These are phyloP conservation scores for Dryobotodes eremita DNA, from an alignment of 2,888 invertebrate genomes.

Conservation along the genomic window DNA sequence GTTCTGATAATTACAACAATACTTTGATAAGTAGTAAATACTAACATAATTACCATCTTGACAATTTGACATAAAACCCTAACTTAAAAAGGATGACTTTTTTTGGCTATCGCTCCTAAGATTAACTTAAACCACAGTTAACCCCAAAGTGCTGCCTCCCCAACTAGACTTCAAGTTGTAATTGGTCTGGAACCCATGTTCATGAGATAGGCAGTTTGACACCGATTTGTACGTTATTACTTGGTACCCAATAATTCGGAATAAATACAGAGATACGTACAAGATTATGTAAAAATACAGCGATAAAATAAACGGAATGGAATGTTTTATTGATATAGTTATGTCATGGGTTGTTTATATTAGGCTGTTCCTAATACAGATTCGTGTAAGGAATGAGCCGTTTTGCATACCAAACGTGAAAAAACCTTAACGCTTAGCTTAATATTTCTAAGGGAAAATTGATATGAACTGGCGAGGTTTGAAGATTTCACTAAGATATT, in stretches of 20 bases:
- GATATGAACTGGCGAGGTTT: background rate
- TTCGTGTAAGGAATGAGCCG: background rate
- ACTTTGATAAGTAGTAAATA: background rate
- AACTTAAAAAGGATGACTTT: background rate
- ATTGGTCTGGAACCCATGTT: constrained; percentile 68
- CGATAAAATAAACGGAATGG: constrained; percentile 25
- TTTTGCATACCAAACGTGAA: background rate
- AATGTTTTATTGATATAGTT: constrained; percentile 25
- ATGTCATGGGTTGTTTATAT: constrained; percentile 10
- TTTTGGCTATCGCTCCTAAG: background rate
- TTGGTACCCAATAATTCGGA: constrained; percentile 28
- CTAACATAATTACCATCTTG: background rate
- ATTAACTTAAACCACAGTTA: constrained; percentile 8
- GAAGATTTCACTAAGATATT: background rate
- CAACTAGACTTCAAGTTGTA: constrained; percentile 63
- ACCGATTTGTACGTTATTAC: constrained; percentile 53
- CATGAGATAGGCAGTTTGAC: constrained; percentile 63
- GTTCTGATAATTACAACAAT: background rate
- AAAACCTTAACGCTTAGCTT: background rate
- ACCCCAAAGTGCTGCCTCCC: constrained; percentile 25
- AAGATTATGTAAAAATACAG: constrained; percentile 44
- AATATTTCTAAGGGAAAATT: background rate
- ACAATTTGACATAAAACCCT: no score
- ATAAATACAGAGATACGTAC: constrained; percentile 21
- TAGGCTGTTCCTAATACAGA: constrained; percentile 7